Evolutionary conservation across 2,888 invertebrate genomes (phyloP).

Genomic region (Caenorhabditis plicata): DNA sequence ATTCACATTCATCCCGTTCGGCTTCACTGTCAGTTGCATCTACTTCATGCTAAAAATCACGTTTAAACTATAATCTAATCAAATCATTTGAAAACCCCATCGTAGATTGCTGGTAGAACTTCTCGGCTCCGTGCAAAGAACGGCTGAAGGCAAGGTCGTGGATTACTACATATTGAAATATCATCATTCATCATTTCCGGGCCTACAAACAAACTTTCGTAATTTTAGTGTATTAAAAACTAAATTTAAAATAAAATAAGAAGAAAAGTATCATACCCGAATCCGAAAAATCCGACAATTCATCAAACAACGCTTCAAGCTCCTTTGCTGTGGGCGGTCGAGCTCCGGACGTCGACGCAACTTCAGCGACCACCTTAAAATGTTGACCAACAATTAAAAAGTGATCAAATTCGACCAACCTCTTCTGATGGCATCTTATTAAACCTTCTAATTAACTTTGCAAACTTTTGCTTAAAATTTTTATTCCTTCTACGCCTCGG

Average conservation of each 20-base stretch:
- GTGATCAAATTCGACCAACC: slow-evolving; percentile 46
- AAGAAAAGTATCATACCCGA: slow-evolving; percentile 7
- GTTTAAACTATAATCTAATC: background rate
- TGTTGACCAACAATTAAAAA: background rate
- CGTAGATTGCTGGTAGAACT: slow-evolving; percentile 25
- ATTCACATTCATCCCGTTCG: slow-evolving; percentile 22
- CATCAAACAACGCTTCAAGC: slow-evolving; percentile 74
- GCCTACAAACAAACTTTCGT: too few species aligned
- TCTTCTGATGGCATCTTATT: slow-evolving; percentile 81
- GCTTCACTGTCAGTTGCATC: slow-evolving; percentile 27
- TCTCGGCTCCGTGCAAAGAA: slow-evolving; percentile 38
- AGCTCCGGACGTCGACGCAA: slow-evolving; percentile 23
- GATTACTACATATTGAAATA: slow-evolving; percentile 55
- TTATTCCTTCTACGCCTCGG: slow-evolving; percentile 30
- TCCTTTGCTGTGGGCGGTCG: slow-evolving; percentile 53
- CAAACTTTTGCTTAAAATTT: slow-evolving; percentile 94
- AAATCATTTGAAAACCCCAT: slow-evolving; percentile 4
- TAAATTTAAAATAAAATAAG: background rate
- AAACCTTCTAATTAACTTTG: slow-evolving; percentile 88
- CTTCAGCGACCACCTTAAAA: background rate
- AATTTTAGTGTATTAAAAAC: background rate
- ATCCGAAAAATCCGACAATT: slow-evolving; percentile 70
- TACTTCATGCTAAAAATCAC: slow-evolving; percentile 4
- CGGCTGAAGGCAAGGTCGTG: slow-evolving; percentile 56
- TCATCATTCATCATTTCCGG: slow-evolving; percentile 50